phyloP scores from a whole-genome alignment of 2,888 invertebrate genomes.

The Stenolophus ochropezus region DNA sequence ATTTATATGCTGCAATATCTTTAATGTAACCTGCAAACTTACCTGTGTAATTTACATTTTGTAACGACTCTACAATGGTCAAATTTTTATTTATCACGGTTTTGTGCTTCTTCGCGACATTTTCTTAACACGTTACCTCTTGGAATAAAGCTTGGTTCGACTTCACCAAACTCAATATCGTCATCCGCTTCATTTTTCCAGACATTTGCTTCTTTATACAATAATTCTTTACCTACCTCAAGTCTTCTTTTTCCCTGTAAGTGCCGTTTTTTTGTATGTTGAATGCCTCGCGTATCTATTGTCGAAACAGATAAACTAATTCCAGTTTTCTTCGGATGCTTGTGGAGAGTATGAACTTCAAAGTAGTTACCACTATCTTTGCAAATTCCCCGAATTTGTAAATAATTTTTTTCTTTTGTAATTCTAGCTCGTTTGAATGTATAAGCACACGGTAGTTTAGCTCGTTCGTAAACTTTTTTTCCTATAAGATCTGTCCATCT shows the following conservation, averaged over 20 bases:
- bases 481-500: background rate
- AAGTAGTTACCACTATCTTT: constrained; percentile 41
- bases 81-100: background rate
- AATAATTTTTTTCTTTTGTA: too few relatives aligned
- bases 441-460: background rate
- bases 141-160: constrained; percentile 57
- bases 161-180: constrained; percentile 57
- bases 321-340: background rate
- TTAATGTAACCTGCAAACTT: constrained; percentile 60
- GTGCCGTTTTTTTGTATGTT: constrained; percentile 52
- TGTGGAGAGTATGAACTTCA: background rate
- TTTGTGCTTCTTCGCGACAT: constrained; percentile 56
- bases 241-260: constrained; percentile 52
- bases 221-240: constrained; percentile 60
- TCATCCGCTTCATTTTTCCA: constrained; percentile 38
- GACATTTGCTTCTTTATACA: constrained; percentile 60
- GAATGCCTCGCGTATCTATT: constrained; percentile 43
- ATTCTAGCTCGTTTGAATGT: background rate
- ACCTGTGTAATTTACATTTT: constrained; percentile 57
- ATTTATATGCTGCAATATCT: constrained; percentile 61
- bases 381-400: constrained; percentile 41
- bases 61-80: constrained; percentile 47
- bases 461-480: background rate
- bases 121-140: constrained; percentile 29
- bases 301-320: constrained; percentile 38